Conservation (phyloP, 2,113 vertebrate genomes). For the Chloropsis cyanopogon region DNA sequence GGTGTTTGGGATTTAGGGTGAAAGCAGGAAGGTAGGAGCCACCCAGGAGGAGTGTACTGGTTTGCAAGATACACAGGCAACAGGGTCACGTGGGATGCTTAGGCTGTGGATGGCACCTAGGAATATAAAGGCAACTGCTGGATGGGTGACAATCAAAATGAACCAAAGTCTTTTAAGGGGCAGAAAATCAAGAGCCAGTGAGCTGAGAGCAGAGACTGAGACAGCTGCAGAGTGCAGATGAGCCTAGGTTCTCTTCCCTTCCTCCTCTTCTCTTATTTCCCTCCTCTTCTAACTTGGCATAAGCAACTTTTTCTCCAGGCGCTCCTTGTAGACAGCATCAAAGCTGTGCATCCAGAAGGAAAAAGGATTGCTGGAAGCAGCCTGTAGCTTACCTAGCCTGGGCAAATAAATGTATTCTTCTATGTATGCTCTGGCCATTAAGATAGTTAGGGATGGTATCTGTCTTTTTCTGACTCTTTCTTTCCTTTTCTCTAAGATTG, state of each 20-base stretch:
- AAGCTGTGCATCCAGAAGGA: slow-evolving; percentile 30
- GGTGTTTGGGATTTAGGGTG: neutral
- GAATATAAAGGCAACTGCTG: neutral
- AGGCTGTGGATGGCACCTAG: neutral
- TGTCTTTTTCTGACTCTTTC: neutral
- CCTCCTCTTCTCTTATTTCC: neutral
- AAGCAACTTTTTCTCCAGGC: slow-evolving; percentile 20
- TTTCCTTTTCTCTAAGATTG: neutral
- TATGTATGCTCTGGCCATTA: neutral
- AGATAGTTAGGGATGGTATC: neutral
- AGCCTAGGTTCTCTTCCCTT: neutral
- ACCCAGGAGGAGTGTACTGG: neutral
- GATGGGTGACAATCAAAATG: neutral
- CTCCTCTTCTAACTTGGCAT: neutral
- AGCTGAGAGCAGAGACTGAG: neutral
- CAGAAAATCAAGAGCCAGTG: neutral
- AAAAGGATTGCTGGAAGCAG: slow-evolving; percentile 19
- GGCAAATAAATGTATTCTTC: neutral
- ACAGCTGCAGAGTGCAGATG: neutral
- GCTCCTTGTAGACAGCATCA: neutral
- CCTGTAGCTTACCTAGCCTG: neutral
- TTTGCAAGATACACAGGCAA: neutral
- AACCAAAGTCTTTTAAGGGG: neutral
- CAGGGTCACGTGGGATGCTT: neutral
- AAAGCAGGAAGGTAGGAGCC: neutral